Conservation (phyloP, 2,888 invertebrate species). For the Resseliella maxima region DNA sequence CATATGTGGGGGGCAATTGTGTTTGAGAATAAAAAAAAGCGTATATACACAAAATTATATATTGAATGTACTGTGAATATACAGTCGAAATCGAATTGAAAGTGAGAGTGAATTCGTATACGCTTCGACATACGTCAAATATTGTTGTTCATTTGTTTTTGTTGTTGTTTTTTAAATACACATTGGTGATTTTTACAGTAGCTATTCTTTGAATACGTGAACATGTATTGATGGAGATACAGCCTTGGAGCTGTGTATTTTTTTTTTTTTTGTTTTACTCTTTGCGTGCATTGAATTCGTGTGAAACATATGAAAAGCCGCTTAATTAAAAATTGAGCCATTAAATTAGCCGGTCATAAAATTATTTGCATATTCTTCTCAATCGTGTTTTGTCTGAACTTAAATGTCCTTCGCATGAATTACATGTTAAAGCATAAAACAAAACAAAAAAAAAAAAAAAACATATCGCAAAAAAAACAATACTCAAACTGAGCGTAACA, state of each 20-base stretch:
- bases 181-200: not conserved
- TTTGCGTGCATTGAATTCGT: not conserved
- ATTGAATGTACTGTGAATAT: not conserved
- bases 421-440: not conserved
- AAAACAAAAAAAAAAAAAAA: not conserved
- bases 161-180: not conserved
- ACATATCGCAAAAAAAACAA: conserved; percentile 7
- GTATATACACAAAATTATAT: not conserved
- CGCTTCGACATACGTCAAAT: not conserved
- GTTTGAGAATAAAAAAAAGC: not conserved
- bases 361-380: not conserved
- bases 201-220: not conserved
- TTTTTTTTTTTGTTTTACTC: not conserved
- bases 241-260: not conserved
- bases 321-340: not conserved
- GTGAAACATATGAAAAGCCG: not conserved
- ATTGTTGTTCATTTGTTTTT: not conserved
- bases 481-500: not conserved
- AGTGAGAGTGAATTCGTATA: not conserved
- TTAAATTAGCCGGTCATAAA: conserved; percentile 4
- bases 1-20: not conserved
- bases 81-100: not conserved
- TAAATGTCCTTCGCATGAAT: not conserved
- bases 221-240: not conserved
- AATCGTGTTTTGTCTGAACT: not conserved